Percentiles rank a stretch among this genome's conserved stretches.
Evolutionary conservation across 53 echinoderm and acorn worm genomes (phyloP).

Genomic region (Luidia sarsii): DNA sequence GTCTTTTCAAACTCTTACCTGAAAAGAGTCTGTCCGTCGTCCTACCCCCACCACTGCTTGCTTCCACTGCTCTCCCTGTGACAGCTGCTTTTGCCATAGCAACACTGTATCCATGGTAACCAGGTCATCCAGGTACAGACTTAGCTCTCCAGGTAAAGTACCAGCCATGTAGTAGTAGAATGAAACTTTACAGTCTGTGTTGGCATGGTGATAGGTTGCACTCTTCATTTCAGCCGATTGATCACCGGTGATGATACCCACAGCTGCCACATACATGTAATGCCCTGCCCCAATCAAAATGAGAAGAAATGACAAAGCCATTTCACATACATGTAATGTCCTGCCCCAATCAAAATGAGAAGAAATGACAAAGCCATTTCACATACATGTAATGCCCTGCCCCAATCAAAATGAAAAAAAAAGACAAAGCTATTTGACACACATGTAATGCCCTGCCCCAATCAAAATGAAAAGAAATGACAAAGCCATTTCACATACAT

Average conservation of each 20-base stretch:
- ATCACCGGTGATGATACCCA: constrained; percentile 40
- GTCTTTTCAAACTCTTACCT: constrained; percentile 40
- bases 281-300: too few species aligned
- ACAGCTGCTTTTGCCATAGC: constrained; percentile 41
- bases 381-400: too few species aligned
- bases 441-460: too few species aligned
- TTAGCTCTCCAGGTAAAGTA: constrained; percentile 39
- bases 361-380: too few species aligned
- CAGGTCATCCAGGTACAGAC: constrained; percentile 50
- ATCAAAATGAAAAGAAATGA: too few species aligned
- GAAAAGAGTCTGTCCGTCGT: constrained; percentile 40
- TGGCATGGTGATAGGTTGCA: constrained; percentile 22
- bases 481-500: too few species aligned
- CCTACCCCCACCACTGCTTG: constrained; percentile 57
- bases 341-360: too few species aligned
- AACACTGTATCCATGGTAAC: constrained; percentile 28
- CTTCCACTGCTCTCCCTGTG: constrained; percentile 47
- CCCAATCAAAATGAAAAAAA: too few species aligned
- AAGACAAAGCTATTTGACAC: too few species aligned
- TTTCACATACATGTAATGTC: too few species aligned
- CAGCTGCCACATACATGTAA: constrained; percentile 62
- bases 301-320: too few species aligned
- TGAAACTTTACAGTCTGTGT: constrained; percentile 36
- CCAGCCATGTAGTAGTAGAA: constrained; percentile 66
- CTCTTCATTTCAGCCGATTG: constrained; percentile 55